Conservation (phyloP, 92 coral and sea anemone species). For the Epizoanthus scotinus region DNA sequence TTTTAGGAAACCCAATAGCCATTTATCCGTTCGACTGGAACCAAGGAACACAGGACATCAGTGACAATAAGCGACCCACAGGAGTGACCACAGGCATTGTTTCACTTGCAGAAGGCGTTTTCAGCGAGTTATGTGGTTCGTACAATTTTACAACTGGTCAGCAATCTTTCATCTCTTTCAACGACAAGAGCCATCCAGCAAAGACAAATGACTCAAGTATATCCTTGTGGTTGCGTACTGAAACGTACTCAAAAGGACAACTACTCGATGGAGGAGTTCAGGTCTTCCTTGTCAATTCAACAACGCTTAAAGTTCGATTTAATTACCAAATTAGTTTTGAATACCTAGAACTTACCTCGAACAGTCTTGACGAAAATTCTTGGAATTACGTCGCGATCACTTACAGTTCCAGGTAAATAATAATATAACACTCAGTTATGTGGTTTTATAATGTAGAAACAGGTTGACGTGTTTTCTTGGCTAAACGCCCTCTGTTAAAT, state of each 20-base stretch:
- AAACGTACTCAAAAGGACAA: conserved; percentile 8
- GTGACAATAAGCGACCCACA: conserved; percentile 4
- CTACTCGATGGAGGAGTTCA: conserved; percentile 14
- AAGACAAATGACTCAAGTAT: background rate
- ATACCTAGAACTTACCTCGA: background rate
- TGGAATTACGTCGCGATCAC: conserved; percentile 10
- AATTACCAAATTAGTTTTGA: background rate
- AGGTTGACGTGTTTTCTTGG: background rate
- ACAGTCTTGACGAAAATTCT: background rate
- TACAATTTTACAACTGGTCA: background rate
- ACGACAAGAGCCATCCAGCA: background rate
- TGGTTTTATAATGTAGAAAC: background rate
- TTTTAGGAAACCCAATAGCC: conserved; percentile 17
- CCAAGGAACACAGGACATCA: background rate
- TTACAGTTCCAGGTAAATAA: conserved; percentile 12
- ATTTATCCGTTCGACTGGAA: conserved; percentile 14
- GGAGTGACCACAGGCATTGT: background rate
- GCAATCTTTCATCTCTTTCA: background rate
- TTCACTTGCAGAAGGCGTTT: background rate
- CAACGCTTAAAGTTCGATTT: background rate
- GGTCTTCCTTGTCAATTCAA: background rate
- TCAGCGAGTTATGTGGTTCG: conserved; percentile 3
- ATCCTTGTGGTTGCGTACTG: background rate
- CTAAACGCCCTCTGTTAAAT: too few species aligned
- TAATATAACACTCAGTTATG: background rate